These are phyloP conservation scores for Tyria jacobaeae DNA, from an alignment of 2,888 invertebrate species.

Conservation along the genomic window DNA sequence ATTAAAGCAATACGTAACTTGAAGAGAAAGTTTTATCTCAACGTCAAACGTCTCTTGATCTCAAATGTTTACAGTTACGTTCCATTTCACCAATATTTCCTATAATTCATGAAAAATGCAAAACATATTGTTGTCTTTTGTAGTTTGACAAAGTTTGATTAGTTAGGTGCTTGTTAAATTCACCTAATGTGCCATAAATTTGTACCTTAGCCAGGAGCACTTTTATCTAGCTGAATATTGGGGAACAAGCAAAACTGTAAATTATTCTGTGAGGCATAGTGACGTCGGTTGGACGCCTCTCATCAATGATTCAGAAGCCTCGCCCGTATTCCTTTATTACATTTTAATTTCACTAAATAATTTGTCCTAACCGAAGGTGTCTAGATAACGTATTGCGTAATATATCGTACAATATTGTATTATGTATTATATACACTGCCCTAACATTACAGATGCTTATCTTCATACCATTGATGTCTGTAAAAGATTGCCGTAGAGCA, in stretches of 20 bases:
- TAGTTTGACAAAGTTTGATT: background rate
- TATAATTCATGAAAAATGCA: background rate
- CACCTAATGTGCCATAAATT: background rate
- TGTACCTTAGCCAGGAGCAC: background rate
- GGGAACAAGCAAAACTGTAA: background rate
- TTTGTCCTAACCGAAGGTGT: too few relatives aligned
- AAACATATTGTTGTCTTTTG: background rate
- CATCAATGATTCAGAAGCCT: conserved; percentile 11
- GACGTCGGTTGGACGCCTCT: background rate
- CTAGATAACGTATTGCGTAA: too few relatives aligned
- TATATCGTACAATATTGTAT: too few relatives aligned
- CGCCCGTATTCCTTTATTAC: background rate
- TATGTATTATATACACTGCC: too few relatives aligned
- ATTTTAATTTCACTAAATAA: background rate
- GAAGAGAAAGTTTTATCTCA: background rate
- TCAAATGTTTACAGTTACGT: background rate
- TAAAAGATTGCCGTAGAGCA: too few relatives aligned
- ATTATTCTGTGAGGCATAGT: conserved; percentile 9
- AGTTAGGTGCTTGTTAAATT: background rate
- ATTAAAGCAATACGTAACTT: background rate
- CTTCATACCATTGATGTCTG: too few relatives aligned
- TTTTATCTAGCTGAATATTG: conserved; percentile 1
- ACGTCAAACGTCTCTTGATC: background rate
- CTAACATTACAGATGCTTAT: too few relatives aligned
- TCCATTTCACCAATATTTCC: background rate